phyloP scores from a whole-genome alignment of 2,888 invertebrate species.

The Teinopalpus imperialis region DNA sequence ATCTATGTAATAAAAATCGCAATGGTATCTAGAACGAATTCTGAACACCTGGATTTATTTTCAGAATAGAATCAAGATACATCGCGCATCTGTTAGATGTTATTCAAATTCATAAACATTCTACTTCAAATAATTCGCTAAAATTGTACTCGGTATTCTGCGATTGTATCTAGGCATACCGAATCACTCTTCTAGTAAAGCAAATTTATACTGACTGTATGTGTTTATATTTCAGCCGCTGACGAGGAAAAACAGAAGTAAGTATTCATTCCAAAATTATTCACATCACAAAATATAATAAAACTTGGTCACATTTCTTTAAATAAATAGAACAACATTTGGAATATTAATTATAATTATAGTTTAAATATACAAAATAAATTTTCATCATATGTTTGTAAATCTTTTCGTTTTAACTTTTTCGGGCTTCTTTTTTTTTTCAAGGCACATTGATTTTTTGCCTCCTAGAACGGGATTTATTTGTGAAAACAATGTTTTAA shows the following conservation, averaged over 20 bases:
- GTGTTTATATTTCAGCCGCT: slow-evolving; percentile 89
- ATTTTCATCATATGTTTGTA: too few relatives aligned
- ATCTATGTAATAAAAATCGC: not conserved
- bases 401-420: too few relatives aligned
- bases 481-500: too few relatives aligned
- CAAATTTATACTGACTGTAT: slow-evolving; percentile 28
- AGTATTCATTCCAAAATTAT: slow-evolving; percentile 66
- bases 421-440: too few relatives aligned
- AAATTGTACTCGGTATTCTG: slow-evolving; percentile 2
- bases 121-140: slow-evolving; percentile 30
- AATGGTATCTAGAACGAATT: slow-evolving; percentile 27
- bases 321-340: too few relatives aligned
- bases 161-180: slow-evolving; percentile 22
- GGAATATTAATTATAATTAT: too few relatives aligned
- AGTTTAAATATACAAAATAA: too few relatives aligned
- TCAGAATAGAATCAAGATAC: slow-evolving; percentile 41
- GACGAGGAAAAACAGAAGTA: slow-evolving; percentile 98
- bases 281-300: too few relatives aligned
- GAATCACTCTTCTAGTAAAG: slow-evolving; percentile 1
- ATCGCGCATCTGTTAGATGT: slow-evolving; percentile 56
- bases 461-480: too few relatives aligned
- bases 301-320: too few relatives aligned
- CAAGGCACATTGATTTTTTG: too few relatives aligned
- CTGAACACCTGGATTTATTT: slow-evolving; percentile 41
- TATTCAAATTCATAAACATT: slow-evolving; percentile 46